These are phyloP conservation scores for Astyanax mexicanus DNA, from an alignment of 2,797 vertebrate species.

Conservation along the genomic window DNA sequence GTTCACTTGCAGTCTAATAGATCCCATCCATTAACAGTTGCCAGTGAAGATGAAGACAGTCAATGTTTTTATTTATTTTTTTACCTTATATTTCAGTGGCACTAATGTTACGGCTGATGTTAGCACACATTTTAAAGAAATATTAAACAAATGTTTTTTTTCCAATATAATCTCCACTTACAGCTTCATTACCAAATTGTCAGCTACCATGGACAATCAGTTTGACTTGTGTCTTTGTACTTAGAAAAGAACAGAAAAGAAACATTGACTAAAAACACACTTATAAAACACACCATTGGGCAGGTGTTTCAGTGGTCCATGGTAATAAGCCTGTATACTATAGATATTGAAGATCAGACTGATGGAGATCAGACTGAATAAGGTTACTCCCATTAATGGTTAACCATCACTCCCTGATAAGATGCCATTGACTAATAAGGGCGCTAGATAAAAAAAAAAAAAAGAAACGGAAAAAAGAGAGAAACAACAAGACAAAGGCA, in stretches of 20 bases:
- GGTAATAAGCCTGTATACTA: not conserved
- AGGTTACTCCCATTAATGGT: not conserved
- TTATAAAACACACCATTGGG: not conserved
- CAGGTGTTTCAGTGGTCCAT: not conserved
- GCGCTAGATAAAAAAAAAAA: not conserved
- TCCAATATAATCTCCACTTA: not conserved
- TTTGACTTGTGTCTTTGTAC: not conserved
- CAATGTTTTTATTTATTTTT: no score
- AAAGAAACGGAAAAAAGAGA: not conserved
- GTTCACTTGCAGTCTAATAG: no score
- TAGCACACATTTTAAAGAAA: not conserved
- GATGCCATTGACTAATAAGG: not conserved
- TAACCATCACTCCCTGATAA: not conserved
- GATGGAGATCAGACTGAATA: not conserved
- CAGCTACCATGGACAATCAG: not conserved
- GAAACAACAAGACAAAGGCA: constrained; percentile 7
- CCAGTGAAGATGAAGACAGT: no score
- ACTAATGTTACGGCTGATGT: no score
- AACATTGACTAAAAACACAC: not conserved
- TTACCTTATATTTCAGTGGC: no score
- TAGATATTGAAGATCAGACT: not conserved
- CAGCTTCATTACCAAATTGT: not conserved
- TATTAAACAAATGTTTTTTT: not conserved
- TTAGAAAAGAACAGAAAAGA: not conserved
- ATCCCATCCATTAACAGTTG: no score